Evolutionary conservation across 2,113 vertebrate genomes (phyloP), one percentile per base, ranked within the genome.

Genomic region (Xiphophorus hellerii): DNA sequence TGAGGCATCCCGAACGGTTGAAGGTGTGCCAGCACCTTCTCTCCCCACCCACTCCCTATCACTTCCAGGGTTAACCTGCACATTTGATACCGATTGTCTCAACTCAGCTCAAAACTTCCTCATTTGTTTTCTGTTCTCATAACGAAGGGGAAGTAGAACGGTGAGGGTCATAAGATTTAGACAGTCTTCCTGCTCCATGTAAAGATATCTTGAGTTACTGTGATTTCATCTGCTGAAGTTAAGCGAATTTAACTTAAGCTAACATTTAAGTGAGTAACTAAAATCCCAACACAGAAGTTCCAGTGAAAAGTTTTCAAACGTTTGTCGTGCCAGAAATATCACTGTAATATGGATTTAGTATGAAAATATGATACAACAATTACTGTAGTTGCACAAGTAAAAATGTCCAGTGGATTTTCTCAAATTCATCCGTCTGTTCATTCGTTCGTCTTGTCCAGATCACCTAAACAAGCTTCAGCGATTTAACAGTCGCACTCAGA

Each of bases 21-120:
- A 62, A 73, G 62, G 27, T 70, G 37, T 51, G 64, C 39, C 39
- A 14, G 15, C 39, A 15, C 14, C 12, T 42, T 14, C 10, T 37
- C 15, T 65, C 63, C 82, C 54, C 77, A 62, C 54, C 61, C 68
- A 77, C 20, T 73, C 73, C 62, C 73, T 31, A 62, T 79, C 78
- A 29, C 28, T 64, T 30, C 65, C 64, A 44, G 54, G 62, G 71
- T 77, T 22, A 42, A 85, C 74, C 28, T 68, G 30, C 79, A 60
- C n/a, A 25, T 73, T 71, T 74, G 79, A 82, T 73, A 66, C 71
- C 69, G 68, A 62, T 86, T 76, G 86, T 86, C 82, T 82, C 77
- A 66, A 31, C 69, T 73, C 81, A 69, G 66, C 67, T 77, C 78
- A 82, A 70, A 61, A 54, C 42, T 71, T 39, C 44, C 51, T 4